Percentiles rank a stretch among this genome's conserved stretches.
Evolutionary conservation across 2,797 vertebrate species (phyloP).

Genomic region (Potorous gilbertii): DNA sequence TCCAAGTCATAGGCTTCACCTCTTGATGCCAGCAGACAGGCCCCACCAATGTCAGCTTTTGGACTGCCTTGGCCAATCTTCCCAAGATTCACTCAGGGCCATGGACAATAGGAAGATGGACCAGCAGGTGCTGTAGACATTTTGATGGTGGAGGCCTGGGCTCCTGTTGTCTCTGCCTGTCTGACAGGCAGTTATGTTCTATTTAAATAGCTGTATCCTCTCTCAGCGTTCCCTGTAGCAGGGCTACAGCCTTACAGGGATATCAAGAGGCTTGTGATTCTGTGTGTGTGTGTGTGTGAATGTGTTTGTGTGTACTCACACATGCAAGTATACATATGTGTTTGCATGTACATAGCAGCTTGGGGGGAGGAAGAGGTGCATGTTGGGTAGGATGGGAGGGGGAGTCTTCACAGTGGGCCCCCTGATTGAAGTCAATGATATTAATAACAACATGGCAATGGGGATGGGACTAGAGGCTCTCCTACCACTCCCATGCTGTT

Average conservation of each 20-base stretch:
- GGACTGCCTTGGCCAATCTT: conserved; percentile 79
- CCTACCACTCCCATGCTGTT: neutral
- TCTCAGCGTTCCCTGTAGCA: conserved; percentile 66
- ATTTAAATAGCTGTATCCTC: conserved; percentile 79
- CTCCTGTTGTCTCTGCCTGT: conserved; percentile 75
- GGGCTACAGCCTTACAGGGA: conserved; percentile 62
- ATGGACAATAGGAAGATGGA: conserved; percentile 65
- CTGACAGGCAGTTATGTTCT: conserved; percentile 83
- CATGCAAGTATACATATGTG: neutral
- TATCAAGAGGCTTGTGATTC: conserved; percentile 29
- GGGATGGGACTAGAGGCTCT: neutral
- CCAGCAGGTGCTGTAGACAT: conserved; percentile 77
- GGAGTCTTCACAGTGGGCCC: neutral
- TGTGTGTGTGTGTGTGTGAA: neutral
- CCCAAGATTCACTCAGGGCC: conserved; percentile 76
- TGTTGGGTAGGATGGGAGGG: accelerated
- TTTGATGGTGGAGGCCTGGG: conserved; percentile 68
- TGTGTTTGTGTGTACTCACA: neutral
- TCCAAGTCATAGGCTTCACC: conserved; percentile 69
- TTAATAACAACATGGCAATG: accelerated
- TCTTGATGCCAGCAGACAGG: conserved; percentile 82
- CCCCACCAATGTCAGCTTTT: conserved; percentile 77
- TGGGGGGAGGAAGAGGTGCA: neutral
- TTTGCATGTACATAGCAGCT: neutral
- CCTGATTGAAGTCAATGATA: neutral